These are phyloP conservation scores for Agrypnus murinus DNA, from an alignment of 2,888 invertebrate genomes.

Conservation along the genomic window DNA sequence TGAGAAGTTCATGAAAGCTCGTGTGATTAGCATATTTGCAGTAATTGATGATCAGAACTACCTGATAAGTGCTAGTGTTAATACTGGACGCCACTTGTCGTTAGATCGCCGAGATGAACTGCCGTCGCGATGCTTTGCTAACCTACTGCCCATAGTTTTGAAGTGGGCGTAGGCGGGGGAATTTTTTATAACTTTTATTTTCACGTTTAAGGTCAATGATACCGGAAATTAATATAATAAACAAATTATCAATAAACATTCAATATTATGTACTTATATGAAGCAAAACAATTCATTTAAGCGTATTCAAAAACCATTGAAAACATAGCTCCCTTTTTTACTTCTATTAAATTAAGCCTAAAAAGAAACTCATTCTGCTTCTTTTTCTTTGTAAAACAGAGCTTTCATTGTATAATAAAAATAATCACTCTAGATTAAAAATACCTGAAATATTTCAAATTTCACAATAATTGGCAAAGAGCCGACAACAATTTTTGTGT, in stretches of 20 bases:
- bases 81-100: conserved; percentile 54
- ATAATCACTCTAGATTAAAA: conserved; percentile 29
- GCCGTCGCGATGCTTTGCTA: conserved; percentile 50
- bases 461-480: conserved; percentile 25
- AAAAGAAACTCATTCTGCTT: too few species aligned
- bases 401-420: conserved; percentile 27
- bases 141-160: conserved; percentile 35
- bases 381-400: not conserved
- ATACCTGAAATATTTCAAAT: conserved; percentile 29
- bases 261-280: not conserved
- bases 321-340: too few species aligned
- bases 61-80: conserved; percentile 53
- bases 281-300: too few species aligned
- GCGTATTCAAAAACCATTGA: too few species aligned
- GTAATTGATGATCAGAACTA: conserved; percentile 33
- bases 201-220: conserved; percentile 39
- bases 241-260: conserved; percentile 7
- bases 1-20: not conserved
- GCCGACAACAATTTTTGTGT: conserved; percentile 17
- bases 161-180: conserved; percentile 42
- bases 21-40: conserved; percentile 16
- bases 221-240: conserved; percentile 16
- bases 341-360: too few species aligned
- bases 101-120: conserved; percentile 56
- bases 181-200: conserved; percentile 39